These are phyloP conservation scores for Gopherus flavomarginatus DNA, from an alignment of 2,113 vertebrate genomes.

Conservation along the genomic window DNA sequence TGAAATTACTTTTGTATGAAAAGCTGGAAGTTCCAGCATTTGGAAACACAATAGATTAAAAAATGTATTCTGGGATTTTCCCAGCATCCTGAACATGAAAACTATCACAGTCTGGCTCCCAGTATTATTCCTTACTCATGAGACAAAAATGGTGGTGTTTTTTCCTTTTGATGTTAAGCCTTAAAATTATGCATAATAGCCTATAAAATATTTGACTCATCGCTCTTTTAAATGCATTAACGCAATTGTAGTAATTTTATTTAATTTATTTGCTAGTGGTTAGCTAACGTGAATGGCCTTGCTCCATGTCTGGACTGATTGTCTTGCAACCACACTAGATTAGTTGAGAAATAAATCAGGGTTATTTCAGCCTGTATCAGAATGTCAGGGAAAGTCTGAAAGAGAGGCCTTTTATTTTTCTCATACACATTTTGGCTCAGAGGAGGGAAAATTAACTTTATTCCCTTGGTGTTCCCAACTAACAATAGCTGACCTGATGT, in stretches of 20 bases:
- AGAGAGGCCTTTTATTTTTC: neutral
- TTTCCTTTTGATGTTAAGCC: neutral
- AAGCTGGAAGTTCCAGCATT: neutral
- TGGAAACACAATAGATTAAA: neutral
- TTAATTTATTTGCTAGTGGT: neutral
- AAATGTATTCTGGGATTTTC: neutral
- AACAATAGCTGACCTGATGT: neutral
- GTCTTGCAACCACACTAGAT: neutral
- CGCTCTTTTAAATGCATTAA: neutral
- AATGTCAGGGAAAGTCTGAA: neutral
- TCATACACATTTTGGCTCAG: neutral
- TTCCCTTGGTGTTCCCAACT: neutral
- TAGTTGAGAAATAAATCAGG: neutral
- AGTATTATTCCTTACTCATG: accelerated
- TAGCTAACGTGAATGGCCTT: neutral
- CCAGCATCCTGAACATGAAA: neutral
- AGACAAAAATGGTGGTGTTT: neutral
- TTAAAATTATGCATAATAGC: neutral
- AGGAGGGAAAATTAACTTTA: neutral
- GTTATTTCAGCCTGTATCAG: neutral
- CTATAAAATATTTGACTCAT: neutral
- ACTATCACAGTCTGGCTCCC: neutral
- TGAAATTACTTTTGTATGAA: neutral
- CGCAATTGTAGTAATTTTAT: neutral
- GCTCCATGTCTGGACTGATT: neutral